Percentiles rank a stretch among this genome's conserved stretches.
Evolutionary conservation across 2,888 invertebrate genomes (phyloP).

Genomic region (Cylindroiulus punctatus): DNA sequence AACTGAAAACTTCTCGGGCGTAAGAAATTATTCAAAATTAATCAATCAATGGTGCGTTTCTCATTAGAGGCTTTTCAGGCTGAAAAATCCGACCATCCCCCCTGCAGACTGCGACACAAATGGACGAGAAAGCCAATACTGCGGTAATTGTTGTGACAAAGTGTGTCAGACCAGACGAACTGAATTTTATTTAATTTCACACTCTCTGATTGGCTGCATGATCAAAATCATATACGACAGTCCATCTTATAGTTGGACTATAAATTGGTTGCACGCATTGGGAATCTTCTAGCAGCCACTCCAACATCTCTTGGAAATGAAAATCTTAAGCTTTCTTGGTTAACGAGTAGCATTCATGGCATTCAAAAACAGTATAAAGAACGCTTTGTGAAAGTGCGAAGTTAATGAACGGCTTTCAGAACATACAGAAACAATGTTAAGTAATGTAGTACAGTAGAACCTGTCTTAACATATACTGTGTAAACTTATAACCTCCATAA

Average conservation of each 20-base stretch:
- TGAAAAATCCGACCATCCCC: constrained; percentile 1
- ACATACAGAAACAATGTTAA: too few relatives aligned
- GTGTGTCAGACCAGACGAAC: not conserved
- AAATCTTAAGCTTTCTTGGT: not conserved
- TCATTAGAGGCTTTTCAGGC: constrained; percentile 29
- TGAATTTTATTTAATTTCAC: constrained; percentile 33
- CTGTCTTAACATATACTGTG: too few relatives aligned
- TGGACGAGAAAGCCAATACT: constrained; percentile 15
- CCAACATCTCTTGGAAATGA: not conserved
- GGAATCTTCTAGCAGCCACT: constrained; percentile 33
- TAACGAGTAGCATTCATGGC: not conserved
- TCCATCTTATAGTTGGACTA: not conserved
- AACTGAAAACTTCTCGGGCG: not conserved
- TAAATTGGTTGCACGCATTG: not conserved
- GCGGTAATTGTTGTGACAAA: constrained; percentile 37
- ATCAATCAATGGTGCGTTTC: constrained; percentile 25
- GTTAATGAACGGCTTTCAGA: too few relatives aligned
- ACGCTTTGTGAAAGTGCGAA: too few relatives aligned
- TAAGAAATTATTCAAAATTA: constrained; percentile 42
- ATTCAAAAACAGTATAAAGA: not conserved
- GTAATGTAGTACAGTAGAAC: too few relatives aligned
- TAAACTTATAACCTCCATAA: too few relatives aligned
- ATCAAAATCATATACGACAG: constrained; percentile 1
- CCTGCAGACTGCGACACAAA: not conserved
- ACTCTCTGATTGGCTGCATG: constrained; percentile 6